phyloP scores from a whole-genome alignment of 1,140 invertebrate species.

The Neodiprion fabricii region DNA sequence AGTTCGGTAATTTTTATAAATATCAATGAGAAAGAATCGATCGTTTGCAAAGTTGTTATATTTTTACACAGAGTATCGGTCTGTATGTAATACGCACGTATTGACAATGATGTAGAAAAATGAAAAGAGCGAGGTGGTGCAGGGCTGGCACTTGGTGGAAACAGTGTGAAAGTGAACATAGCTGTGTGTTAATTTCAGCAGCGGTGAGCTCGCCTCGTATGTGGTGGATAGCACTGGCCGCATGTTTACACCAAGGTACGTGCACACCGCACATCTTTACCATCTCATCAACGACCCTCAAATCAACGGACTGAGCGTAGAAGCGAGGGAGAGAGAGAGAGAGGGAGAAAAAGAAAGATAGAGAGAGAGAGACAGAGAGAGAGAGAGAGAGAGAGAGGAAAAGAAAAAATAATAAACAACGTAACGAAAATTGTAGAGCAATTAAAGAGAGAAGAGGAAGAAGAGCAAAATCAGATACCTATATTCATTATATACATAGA shows the following conservation, averaged over 20 bases:
- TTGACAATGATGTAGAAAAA: background rate
- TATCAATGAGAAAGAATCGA: too few relatives aligned
- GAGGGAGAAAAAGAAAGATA: background rate
- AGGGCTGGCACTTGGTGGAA: slow-evolving; percentile 32
- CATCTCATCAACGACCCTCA: slow-evolving; percentile 12
- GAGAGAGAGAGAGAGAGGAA: slow-evolving; percentile 22
- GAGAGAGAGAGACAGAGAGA: slow-evolving; percentile 13
- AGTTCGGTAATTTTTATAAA: too few relatives aligned
- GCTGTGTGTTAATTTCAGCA: slow-evolving; percentile 47
- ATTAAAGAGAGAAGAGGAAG: slow-evolving; percentile 21
- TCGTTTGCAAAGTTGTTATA: too few relatives aligned
- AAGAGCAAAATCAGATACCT: background rate
- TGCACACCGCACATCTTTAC: slow-evolving; percentile 30
- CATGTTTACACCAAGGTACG: slow-evolving; percentile 44
- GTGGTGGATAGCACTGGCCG: slow-evolving; percentile 34
- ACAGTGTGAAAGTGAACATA: slow-evolving; percentile 43
- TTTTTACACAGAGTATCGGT: too few relatives aligned
- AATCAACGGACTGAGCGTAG: background rate
- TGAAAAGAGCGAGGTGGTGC: slow-evolving; percentile 28
- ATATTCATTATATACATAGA: too few relatives aligned
- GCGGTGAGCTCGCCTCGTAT: slow-evolving; percentile 40
- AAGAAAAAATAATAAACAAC: slow-evolving; percentile 20
- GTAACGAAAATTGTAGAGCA: slow-evolving; percentile 2
- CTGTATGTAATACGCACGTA: too few relatives aligned
- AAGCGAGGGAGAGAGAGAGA: background rate